phyloP scores from a whole-genome alignment of 1,140 invertebrate genomes.

The Lethrus apterus region DNA sequence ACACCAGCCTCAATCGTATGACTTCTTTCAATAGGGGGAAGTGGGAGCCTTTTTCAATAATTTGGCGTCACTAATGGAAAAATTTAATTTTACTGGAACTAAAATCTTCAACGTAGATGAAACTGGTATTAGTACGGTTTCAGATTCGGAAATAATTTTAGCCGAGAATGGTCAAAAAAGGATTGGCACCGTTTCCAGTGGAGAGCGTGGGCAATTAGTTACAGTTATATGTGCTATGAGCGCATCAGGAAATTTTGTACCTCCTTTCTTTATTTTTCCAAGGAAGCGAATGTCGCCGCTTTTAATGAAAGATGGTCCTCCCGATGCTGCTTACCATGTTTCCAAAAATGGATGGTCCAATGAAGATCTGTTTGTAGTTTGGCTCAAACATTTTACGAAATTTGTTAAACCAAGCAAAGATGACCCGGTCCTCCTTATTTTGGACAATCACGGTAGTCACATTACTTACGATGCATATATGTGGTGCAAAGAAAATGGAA shows the following conservation, averaged over 20 bases:
- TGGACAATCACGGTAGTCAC: conserved; percentile 19
- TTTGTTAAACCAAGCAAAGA: conserved; percentile 12
- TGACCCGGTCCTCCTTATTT: conserved; percentile 15
- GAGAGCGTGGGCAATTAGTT: conserved; percentile 7
- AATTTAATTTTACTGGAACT: conserved; percentile 3
- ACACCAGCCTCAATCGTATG: too few species aligned
- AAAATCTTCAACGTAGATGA: conserved; percentile 16
- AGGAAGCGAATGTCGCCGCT: conserved; percentile 31
- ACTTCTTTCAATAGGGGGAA: too few species aligned
- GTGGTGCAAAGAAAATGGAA: too few species aligned
- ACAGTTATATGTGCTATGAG: conserved; percentile 8
- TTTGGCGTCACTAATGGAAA: conserved; percentile 2
- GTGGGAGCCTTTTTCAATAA: conserved; percentile 10
- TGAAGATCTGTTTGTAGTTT: conserved; percentile 12
- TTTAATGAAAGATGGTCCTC: conserved; percentile 28
- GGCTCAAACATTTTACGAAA: conserved; percentile 18
- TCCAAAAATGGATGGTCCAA: conserved; percentile 11
- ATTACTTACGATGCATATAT: conserved; percentile 4
- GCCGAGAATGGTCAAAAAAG: conserved; percentile 6
- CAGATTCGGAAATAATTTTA: conserved; percentile 7
- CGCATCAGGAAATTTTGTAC: conserved; percentile 5
- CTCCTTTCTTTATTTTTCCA: conserved; percentile 32
- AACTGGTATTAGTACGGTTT: conserved; percentile 10
- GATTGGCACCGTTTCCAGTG: conserved; percentile 9
- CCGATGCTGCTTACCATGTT: conserved; percentile 9